A percentile compares a stretch with the other conserved stretches of the same genome.
These are phyloP conservation scores for Patiria miniata DNA, from an alignment of 35 echinoderm and acorn worm genomes.

Conservation along the genomic window DNA sequence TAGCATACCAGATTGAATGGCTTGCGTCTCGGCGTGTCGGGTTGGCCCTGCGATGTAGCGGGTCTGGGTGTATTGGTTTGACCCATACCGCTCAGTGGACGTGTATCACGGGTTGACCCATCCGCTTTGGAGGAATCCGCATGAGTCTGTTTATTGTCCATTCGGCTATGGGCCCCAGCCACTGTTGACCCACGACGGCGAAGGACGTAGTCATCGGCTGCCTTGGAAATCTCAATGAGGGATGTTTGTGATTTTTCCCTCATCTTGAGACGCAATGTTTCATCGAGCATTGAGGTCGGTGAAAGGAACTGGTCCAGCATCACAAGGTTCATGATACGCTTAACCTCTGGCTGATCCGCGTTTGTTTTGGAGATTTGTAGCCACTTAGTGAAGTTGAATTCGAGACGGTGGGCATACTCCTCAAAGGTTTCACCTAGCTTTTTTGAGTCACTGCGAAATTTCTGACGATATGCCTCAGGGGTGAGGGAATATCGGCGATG, in stretches of 20 bases:
- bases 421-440: slow-evolving; percentile 46
- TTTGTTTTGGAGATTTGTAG: background rate
- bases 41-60: too few species aligned
- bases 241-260: background rate
- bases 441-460: slow-evolving; percentile 36
- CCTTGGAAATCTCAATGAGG: background rate
- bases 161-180: too few species aligned
- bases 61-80: too few species aligned
- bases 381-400: slow-evolving; percentile 35
- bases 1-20: too few species aligned
- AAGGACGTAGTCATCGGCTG: slow-evolving; percentile 34
- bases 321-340: background rate
- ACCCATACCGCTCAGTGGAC: too few species aligned
- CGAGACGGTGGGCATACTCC: background rate
- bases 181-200: background rate
- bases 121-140: too few species aligned
- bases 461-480: slow-evolving; percentile 22
- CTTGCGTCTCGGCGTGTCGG: too few species aligned
- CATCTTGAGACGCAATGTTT: slow-evolving; percentile 13
- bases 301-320: slow-evolving; percentile 6
- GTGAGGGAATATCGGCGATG: background rate
- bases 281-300: background rate
- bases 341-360: background rate
- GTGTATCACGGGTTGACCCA: too few species aligned
- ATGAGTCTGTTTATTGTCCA: too few species aligned